Evolutionary conservation across 1,140 invertebrate genomes (phyloP).

Genomic region (Procambarus virginalis): DNA sequence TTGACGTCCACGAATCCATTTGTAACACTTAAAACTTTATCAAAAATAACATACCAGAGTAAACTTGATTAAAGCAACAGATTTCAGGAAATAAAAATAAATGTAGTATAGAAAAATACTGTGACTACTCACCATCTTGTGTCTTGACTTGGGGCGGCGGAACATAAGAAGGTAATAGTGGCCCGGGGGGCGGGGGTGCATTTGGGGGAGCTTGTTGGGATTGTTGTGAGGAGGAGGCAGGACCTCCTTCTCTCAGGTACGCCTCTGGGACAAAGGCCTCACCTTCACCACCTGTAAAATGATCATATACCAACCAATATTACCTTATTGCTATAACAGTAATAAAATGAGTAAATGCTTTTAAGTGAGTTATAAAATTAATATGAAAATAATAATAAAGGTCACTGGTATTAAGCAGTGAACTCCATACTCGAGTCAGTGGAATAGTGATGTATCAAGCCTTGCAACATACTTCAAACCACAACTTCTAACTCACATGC

Average conservation of each 20-base stretch:
- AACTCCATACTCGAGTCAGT: too few relatives aligned
- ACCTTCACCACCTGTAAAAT: constrained; percentile 50
- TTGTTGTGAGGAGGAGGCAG: constrained; percentile 59
- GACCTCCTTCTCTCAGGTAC: constrained; percentile 65
- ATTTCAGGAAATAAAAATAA: not conserved
- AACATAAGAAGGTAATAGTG: constrained; percentile 70
- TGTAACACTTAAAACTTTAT: not conserved
- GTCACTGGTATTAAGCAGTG: not conserved
- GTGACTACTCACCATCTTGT: constrained; percentile 69
- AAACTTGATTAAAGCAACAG: not conserved
- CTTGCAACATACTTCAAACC: too few relatives aligned
- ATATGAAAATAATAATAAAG: not conserved
- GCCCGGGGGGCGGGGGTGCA: constrained; percentile 67
- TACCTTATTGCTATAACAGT: not conserved
- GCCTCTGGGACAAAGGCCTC: constrained; percentile 69
- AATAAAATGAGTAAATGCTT: not conserved
- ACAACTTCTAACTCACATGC: too few relatives aligned
- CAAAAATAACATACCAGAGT: not conserved
- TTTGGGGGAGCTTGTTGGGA: constrained; percentile 57
- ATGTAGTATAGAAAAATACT: not conserved
- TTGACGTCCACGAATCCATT: not conserved
- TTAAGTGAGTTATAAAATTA: not conserved
- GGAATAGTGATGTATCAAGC: too few relatives aligned
- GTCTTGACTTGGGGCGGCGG: constrained; percentile 70
- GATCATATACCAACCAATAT: not conserved